Evolutionary conservation across 2,888 invertebrate species (phyloP), one percentile per base, ranked within the genome.

Genomic region (Dysmachus trigonus): DNA sequence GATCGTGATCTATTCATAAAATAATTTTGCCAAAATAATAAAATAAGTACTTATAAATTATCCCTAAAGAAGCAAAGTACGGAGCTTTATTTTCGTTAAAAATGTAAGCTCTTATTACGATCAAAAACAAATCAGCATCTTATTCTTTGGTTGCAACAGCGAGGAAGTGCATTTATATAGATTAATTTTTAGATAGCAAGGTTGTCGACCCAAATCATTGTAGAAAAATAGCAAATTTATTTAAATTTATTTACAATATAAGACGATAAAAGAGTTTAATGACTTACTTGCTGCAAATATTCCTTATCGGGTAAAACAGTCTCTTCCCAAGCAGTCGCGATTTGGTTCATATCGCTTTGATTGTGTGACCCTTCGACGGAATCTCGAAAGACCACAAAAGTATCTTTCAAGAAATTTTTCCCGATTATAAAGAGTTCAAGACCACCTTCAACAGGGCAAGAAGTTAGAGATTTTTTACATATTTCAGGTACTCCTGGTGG

Each of bases 401-500:
- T 97, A 92, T 98, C 98, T 93, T 98, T 98, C 74, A 97, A 94
- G 92, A 98, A 98, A 92, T 98, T 98, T 92, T 98, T 98, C 47
- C 98, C 98, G 87, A 98, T 94, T 72, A 98, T 95, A 92, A 97
- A 97, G 82, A 98, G 93, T 91, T 98, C 97, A 87, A 96, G 92
- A 0, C 97, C 97, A 7, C 97, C 98, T 82, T 94, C 94, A 3
- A 95, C 96, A 7, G 96, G 95, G 90, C 96, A 96, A 31, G 96
- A 95, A 33, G 95, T 95, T 10, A 97, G 91, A 0, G 97, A 98
- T 91, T 97, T 97, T 91, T 97, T 97, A 90, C 96, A 96, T 88
- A 98, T 97, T 93, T 98, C 98, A 15, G 98, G 98, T 83, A 97
- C 95, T 86, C 98, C 98, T 1, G 97, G 97, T 15, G 97, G 97